Percentiles rank a stretch among this genome's conserved stretches.
Conservation (phyloP, 1,140 invertebrate species). For the Diachasma alloeum region DNA sequence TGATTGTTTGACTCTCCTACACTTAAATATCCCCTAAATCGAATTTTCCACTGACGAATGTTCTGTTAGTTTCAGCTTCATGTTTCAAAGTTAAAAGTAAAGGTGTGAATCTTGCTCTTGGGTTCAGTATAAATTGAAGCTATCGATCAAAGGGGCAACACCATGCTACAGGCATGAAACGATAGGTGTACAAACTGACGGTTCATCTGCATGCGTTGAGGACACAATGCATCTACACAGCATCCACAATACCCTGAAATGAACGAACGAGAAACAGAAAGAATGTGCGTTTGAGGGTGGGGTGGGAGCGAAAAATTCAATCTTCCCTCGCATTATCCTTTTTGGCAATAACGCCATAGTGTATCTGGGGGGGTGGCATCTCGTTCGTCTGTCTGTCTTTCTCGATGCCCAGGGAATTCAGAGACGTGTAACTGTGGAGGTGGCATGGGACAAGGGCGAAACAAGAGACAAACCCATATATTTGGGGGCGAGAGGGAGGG, state of each 20-base stretch:
- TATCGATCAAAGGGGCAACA: neutral
- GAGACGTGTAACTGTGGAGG: neutral
- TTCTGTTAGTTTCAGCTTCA: too few species aligned
- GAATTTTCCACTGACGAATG: too few species aligned
- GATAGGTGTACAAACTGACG: neutral
- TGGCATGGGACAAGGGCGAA: neutral
- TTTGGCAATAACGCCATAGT: conserved; percentile 45
- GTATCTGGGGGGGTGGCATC: conserved; percentile 27
- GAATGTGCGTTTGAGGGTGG: conserved; percentile 24
- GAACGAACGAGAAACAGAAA: conserved; percentile 12
- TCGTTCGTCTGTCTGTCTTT: conserved; percentile 10
- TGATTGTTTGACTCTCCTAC: too few species aligned
- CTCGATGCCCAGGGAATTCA: conserved; percentile 11
- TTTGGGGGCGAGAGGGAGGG: neutral
- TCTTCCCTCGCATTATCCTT: conserved; percentile 49
- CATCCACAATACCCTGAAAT: neutral
- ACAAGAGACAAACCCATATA: neutral
- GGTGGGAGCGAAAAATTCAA: conserved; percentile 43
- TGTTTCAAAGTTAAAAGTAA: too few species aligned
- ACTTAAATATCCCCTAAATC: too few species aligned
- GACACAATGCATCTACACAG: neutral
- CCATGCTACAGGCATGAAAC: neutral
- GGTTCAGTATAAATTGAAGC: neutral
- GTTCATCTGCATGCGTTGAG: conserved; percentile 12
- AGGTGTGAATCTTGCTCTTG: too few species aligned